Evolutionary conservation across 2,113 vertebrate genomes (phyloP), one percentile per base, ranked within the genome.

Genomic region (Podarcis muralis): DNA sequence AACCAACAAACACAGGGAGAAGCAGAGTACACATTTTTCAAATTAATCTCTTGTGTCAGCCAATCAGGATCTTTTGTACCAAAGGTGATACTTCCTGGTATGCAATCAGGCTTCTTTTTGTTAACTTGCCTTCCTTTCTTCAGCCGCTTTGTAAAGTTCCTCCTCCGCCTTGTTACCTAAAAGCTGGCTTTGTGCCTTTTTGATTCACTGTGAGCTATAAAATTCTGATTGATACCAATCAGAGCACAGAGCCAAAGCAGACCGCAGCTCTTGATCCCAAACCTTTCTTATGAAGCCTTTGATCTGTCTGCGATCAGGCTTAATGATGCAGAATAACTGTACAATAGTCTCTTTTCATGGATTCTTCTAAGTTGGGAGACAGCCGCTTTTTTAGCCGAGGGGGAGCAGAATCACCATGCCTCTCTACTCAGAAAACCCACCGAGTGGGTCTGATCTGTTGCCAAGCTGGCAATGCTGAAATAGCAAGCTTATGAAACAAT

Each of bases 171-270:
- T 9, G 6, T 27, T 90, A 18, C 3, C 30, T 80, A 89, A 92
- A 83, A 85, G 84, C 2, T 92, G 88, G 18, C 81, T 85, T 15
- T 71, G 15, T 2, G 8, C 82, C 85, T 75, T 3, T 1, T 66
- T 87, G 35, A 87, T n/a, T 59, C 77, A 11, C 77, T 92, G 78
- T 82, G 76, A 86, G 11, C 83, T 95, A 69, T 77, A 91, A 32
- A 84, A 87, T 77, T 90, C 87, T 59, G 69, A 83, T 65, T 81
- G 32, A 72, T 77, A 88, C 6, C 0, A 1, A 3, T 87, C 84
- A 83, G 22, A 69, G 81, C 79, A 37, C 9, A 88, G 78, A 82
- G 32, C 20, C 68, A 92, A 85, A 20, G n/a, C 88, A 91, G 62
- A 4, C 15, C 16, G 12, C 23, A 88, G 76, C 22, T 89, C 22